Evolutionary conservation across 2,113 vertebrate species (phyloP).

Genomic region (Phaethon lepturus): DNA sequence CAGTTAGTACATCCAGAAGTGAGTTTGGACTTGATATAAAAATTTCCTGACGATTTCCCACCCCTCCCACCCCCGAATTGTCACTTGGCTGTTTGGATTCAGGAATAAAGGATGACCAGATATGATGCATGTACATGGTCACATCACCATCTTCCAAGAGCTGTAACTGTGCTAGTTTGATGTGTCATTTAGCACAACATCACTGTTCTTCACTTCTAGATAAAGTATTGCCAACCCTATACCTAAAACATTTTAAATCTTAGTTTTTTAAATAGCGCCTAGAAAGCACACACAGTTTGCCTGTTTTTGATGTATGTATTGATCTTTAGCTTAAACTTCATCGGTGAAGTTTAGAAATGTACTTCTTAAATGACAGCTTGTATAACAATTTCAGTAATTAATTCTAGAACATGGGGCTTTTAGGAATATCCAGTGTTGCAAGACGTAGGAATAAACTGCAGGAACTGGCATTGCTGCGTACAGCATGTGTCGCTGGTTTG

Average conservation of each 20-base stretch:
- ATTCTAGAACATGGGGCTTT: background rate
- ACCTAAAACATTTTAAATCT: background rate
- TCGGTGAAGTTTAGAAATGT: background rate
- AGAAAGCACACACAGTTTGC: background rate
- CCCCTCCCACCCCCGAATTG: rapidly evolving
- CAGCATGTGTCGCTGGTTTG: background rate
- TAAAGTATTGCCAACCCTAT: background rate
- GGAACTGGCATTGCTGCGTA: background rate
- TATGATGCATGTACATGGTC: rapidly evolving
- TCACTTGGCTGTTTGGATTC: background rate
- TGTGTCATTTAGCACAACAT: background rate
- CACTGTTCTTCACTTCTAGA: background rate
- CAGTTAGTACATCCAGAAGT: too few species aligned
- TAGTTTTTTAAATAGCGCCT: rapidly evolving
- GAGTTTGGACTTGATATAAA: background rate
- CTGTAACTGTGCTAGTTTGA: background rate
- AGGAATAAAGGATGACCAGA: background rate
- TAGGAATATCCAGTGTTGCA: conserved; percentile 2
- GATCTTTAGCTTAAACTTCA: background rate
- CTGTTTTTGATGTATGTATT: background rate
- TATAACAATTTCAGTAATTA: background rate
- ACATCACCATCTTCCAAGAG: background rate
- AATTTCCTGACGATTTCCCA: background rate
- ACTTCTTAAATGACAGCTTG: background rate
- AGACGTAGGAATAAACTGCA: background rate